These are phyloP conservation scores for Drosophila paracracens DNA, from an alignment of 2,888 invertebrate species.

Conservation along the genomic window DNA sequence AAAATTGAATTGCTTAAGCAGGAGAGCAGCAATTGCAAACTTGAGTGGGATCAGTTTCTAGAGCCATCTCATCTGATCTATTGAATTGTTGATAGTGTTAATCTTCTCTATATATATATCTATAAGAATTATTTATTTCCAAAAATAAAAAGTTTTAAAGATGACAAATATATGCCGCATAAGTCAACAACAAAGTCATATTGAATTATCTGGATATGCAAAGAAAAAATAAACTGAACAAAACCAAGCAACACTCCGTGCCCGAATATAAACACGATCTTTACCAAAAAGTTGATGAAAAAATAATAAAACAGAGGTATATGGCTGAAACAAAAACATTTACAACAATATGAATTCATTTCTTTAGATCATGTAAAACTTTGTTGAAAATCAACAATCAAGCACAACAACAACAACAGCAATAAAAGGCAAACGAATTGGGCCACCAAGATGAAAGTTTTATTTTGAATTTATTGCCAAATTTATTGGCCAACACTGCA, in stretches of 20 bases:
- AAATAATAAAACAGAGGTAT: conserved; percentile 14
- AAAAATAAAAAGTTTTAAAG: neutral
- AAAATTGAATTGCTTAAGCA: conserved; percentile 11
- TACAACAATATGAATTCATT: conserved; percentile 38
- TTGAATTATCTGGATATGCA: neutral
- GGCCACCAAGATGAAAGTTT: conserved; percentile 72
- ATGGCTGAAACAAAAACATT: conserved; percentile 20
- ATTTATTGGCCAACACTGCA: conserved; percentile 80
- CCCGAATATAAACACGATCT: neutral
- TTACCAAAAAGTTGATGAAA: conserved; percentile 22
- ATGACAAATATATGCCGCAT: neutral
- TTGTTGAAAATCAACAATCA: conserved; percentile 47
- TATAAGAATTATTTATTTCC: neutral
- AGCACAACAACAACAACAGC: conserved; percentile 34
- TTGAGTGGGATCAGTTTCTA: neutral
- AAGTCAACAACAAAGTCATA: neutral
- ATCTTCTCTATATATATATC: too few relatives aligned
- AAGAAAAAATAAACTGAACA: neutral
- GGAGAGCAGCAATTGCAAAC: neutral
- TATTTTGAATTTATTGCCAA: conserved; percentile 79
- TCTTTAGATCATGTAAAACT: conserved; percentile 46
- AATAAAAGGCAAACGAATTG: conserved; percentile 24
- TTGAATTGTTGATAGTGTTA: too few relatives aligned
- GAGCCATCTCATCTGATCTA: neutral
- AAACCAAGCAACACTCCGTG: neutral